Conservation (phyloP, 2,113 vertebrate genomes). For the Takifugu flavidus region DNA sequence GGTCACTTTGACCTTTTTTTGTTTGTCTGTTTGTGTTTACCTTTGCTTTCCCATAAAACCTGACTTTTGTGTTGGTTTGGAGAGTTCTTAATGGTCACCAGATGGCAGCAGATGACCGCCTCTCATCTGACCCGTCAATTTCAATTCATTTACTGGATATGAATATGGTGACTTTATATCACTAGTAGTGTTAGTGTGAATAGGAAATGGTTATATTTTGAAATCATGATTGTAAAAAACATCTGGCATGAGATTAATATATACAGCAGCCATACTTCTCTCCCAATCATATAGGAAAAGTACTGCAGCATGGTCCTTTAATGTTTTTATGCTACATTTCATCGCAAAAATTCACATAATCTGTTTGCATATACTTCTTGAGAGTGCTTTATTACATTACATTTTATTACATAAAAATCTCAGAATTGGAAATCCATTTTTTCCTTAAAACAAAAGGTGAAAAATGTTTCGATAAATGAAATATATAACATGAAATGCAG, state of each 20-base stretch:
- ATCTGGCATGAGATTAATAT: background rate
- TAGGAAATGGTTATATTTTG: no score
- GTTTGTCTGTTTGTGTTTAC: background rate
- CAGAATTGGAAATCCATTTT: background rate
- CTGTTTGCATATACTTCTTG: no score
- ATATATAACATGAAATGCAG: background rate
- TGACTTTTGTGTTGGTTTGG: no score
- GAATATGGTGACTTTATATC: no score
- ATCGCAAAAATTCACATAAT: background rate
- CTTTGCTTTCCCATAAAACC: background rate
- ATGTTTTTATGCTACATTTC: background rate
- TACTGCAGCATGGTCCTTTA: background rate
- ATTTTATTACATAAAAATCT: background rate
- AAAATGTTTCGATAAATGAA: background rate
- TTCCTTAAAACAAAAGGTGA: constrained; percentile 2
- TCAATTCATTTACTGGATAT: no score
- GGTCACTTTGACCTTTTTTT: background rate
- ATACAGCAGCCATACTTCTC: background rate
- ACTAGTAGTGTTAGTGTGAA: no score
- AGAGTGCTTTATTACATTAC: background rate
- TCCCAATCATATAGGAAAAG: background rate
- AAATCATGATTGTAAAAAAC: no score
- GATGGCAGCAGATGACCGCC: no score
- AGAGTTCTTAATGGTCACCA: no score
- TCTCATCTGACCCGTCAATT: no score